Base-by-base conservation (phyloP, 2,888 invertebrate genomes). In the Tridacna gigas region DNA sequence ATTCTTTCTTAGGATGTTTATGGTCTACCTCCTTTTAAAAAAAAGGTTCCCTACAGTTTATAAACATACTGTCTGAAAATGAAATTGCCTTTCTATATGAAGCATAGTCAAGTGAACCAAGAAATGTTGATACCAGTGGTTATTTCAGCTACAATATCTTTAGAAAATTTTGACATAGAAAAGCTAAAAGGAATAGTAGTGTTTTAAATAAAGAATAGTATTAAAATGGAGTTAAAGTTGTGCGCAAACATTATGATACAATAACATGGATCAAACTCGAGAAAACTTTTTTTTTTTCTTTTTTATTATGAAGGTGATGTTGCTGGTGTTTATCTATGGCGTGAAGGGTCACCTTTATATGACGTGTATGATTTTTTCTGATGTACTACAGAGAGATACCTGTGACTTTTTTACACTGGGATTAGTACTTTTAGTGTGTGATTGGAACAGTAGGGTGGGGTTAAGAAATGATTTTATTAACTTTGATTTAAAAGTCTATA, bases 391-490 rank as follows among this genome's bases (percentile, higher is more conserved):
- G 66, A 60, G 67, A 45, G 77, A 77, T 65, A 63, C 78, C 22
- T 22, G 28, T 74, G 28, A 56, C 18, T 83, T 67, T 80, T 56
- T 76, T n/a, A 51, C 37, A 47, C 25, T 18, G 9, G 86, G 82
- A 28, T 28, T 15, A 20, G 74, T 86, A 2, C 74, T 37, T 75
- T 47, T 86, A 45, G 37, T 51, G 11, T 82, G 85, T 48, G 85
- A 85, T 75, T 65, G 71, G 22, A 83, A 83, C 69, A 45, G 63
- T 48, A 66, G 80, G 22, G 73, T 77, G 37, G 86, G n/a, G n/a
- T n/a, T n/a, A n/a, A 25, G 66, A 47, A 47, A 66, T 45, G 76
- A 76, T 48, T 76, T 48, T 47, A 76, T 76, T 25, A 28, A 4
- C 12, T 66, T 51, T 76, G 76, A 76, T 18, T n/a, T n/a, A 26